phyloP scores from a whole-genome alignment of 2,888 invertebrate genomes.

The Eilema griseolum region DNA sequence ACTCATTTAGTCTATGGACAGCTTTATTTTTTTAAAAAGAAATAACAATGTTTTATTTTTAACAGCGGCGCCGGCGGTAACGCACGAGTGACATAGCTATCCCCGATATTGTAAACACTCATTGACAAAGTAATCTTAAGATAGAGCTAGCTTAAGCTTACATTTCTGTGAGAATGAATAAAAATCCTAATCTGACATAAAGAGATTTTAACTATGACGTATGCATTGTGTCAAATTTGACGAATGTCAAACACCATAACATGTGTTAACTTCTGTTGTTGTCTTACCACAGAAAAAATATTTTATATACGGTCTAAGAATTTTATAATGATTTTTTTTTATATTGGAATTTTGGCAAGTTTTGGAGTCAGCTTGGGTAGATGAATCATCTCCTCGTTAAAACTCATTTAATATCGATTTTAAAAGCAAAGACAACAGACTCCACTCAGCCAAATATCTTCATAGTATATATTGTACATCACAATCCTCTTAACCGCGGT shows the following conservation, averaged over 20 bases:
- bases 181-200: slow-evolving; percentile 2
- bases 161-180: not conserved
- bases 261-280: too few relatives aligned
- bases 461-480: too few relatives aligned
- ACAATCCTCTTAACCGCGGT: too few relatives aligned
- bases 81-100: not conserved
- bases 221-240: not conserved
- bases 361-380: too few relatives aligned
- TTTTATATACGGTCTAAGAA: too few relatives aligned
- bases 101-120: not conserved
- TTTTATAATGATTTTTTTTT: too few relatives aligned
- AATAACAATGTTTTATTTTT: not conserved
- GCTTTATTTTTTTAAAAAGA: not conserved
- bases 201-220: slow-evolving; percentile 4
- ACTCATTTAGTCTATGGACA: not conserved
- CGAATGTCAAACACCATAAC: not conserved
- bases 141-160: not conserved
- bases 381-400: too few relatives aligned
- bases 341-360: too few relatives aligned
- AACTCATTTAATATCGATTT: too few relatives aligned
- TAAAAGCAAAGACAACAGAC: too few relatives aligned
- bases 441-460: too few relatives aligned
- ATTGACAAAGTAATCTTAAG: not conserved
- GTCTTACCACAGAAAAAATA: too few relatives aligned
- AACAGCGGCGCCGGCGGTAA: not conserved